phyloP scores from a whole-genome alignment of 2,113 vertebrate genomes.

The Pterocles orientalis region DNA sequence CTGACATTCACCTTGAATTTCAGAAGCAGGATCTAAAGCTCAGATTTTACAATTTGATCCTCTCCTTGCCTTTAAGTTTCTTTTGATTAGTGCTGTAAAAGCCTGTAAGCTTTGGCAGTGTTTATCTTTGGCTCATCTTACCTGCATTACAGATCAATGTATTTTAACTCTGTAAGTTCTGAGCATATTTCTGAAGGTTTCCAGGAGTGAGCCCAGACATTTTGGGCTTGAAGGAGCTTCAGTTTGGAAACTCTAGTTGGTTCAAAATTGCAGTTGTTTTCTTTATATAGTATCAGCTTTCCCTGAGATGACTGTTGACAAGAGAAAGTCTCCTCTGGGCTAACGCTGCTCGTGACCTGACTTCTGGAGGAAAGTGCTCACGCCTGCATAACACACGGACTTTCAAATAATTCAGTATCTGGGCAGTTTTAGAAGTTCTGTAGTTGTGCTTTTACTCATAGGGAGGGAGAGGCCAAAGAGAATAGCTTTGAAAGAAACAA shows the following conservation, averaged over 20 bases:
- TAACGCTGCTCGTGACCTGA: neutral
- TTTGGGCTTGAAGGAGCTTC: neutral
- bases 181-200: neutral
- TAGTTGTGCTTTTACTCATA: slow-evolving; percentile 29
- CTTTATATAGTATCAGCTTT: neutral
- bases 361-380: neutral
- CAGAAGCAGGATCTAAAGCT: slow-evolving; percentile 17
- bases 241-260: neutral
- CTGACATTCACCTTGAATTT: slow-evolving; percentile 16
- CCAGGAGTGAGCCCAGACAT: neutral
- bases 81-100: slow-evolving; percentile 51
- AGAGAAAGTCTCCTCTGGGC: neutral
- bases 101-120: slow-evolving; percentile 17
- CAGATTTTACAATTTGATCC: slow-evolving; percentile 25
- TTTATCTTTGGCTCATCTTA: slow-evolving; percentile 51
- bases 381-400: neutral
- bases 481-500: slow-evolving; percentile 21
- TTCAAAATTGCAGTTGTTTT: neutral
- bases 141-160: slow-evolving; percentile 13
- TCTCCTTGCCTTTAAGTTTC: slow-evolving; percentile 26
- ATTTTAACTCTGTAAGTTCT: neutral
- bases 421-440: neutral
- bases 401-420: slow-evolving; percentile 11
- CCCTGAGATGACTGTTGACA: neutral
- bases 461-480: neutral